Evolutionary conservation across 1,140 invertebrate genomes (phyloP).

Genomic region (Zaprionus ghesquierei): DNA sequence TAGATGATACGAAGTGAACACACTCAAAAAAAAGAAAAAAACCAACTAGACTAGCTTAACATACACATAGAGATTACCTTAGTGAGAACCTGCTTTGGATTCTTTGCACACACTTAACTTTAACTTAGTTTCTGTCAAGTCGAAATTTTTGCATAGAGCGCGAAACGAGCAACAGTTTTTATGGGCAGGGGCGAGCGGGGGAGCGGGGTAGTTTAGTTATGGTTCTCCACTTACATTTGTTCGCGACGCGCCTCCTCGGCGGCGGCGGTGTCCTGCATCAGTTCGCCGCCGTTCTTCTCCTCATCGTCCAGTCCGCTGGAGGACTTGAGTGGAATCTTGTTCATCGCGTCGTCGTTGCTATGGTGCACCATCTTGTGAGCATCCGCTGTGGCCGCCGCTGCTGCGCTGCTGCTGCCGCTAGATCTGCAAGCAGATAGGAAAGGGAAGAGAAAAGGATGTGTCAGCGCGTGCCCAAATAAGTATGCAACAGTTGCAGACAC

Average conservation of each 20-base stretch:
- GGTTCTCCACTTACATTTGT: constrained; percentile 60
- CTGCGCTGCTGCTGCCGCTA: constrained; percentile 27
- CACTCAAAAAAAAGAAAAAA: too few relatives aligned
- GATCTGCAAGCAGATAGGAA: neutral
- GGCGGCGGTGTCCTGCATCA: constrained; percentile 74
- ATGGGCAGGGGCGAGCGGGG: neutral
- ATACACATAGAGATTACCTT: neutral
- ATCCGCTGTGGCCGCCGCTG: constrained; percentile 57
- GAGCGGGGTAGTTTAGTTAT: neutral
- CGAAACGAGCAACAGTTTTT: neutral
- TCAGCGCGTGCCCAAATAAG: neutral
- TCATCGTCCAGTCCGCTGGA: constrained; percentile 72
- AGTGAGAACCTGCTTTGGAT: too few relatives aligned
- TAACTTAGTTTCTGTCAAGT: neutral
- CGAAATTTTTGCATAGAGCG: neutral
- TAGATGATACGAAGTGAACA: neutral
- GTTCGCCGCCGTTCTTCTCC: constrained; percentile 77
- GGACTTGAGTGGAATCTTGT: constrained; percentile 80
- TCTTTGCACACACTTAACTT: neutral
- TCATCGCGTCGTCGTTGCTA: constrained; percentile 78
- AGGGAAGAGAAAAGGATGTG: constrained; percentile 1
- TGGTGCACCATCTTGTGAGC: constrained; percentile 80
- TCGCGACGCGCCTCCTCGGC: constrained; percentile 76
- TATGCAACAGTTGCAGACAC: constrained; percentile 36
- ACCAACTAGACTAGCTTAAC: neutral